Percentiles rank a stretch among this genome's conserved stretches.
Conservation (phyloP, 2,113 vertebrate genomes). For the Anthoscopus minutus region DNA sequence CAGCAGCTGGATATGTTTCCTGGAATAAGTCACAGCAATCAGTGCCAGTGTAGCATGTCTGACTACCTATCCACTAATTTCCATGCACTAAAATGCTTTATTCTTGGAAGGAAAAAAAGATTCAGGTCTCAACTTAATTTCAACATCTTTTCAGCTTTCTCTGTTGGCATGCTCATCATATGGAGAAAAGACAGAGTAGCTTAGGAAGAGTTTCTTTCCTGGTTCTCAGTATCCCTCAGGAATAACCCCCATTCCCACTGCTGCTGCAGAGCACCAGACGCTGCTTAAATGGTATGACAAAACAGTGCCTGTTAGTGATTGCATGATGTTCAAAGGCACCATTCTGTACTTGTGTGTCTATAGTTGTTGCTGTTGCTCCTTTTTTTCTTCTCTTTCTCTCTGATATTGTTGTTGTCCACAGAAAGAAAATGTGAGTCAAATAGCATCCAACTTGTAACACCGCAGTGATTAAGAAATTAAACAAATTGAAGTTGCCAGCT, state of each 20-base stretch:
- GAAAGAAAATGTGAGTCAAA: neutral
- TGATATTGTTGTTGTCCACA: neutral
- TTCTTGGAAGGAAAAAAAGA: neutral
- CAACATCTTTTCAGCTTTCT: neutral
- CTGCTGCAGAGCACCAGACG: neutral
- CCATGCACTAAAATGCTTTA: neutral
- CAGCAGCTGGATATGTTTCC: neutral
- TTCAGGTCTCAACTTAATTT: neutral
- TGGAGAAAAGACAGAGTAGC: neutral
- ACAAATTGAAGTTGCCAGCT: neutral
- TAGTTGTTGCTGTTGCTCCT: neutral
- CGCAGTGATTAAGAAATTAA: neutral
- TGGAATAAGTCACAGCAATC: neutral
- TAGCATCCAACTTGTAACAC: neutral
- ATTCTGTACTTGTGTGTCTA: neutral
- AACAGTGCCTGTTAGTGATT: neutral
- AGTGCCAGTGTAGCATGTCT: neutral
- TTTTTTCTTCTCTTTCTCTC: neutral
- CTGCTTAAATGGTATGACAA: neutral
- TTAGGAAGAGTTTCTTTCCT: neutral
- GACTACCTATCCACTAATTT: neutral
- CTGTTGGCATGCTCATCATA: neutral
- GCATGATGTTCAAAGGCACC: neutral
- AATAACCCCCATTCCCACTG: neutral
- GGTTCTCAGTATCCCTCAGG: neutral